Evolutionary conservation across 1,140 invertebrate species (phyloP).

Genomic region (Trinorchestia longiramus): DNA sequence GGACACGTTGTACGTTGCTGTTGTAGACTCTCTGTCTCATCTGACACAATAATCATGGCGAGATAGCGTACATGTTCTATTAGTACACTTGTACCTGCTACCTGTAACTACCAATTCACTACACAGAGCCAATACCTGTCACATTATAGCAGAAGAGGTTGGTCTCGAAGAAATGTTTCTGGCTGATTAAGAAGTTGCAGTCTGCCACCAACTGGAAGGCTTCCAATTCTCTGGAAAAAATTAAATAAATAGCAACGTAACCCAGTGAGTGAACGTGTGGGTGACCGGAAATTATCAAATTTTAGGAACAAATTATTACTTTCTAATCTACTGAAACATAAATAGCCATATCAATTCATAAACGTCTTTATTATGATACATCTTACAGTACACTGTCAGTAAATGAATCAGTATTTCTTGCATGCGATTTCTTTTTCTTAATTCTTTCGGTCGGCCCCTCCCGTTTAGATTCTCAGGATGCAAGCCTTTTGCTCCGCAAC

Average conservation of each 20-base stretch:
- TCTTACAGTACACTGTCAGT: not conserved
- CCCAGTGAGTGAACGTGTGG: not conserved
- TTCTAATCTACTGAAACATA: not conserved
- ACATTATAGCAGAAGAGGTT: constrained; percentile 8
- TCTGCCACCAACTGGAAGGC: not conserved
- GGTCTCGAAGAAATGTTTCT: not conserved
- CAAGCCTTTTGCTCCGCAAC: no score
- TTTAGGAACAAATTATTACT: not conserved
- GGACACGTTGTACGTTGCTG: no score
- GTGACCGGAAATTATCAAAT: not conserved
- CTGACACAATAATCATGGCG: no score
- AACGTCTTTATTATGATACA: not conserved
- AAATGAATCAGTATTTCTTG: no score
- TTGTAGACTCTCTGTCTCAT: no score
- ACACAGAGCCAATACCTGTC: constrained; percentile 3
- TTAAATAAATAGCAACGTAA: not conserved
- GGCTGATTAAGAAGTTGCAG: not conserved
- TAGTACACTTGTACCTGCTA: no score
- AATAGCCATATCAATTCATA: not conserved
- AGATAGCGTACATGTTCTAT: no score
- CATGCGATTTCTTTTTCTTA: no score
- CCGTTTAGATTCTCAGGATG: no score
- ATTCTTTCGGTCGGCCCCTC: no score
- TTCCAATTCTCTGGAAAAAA: not conserved
- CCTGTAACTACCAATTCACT: no score